phyloP scores from a whole-genome alignment of 2,113 vertebrate species.

The Procavia capensis region DNA sequence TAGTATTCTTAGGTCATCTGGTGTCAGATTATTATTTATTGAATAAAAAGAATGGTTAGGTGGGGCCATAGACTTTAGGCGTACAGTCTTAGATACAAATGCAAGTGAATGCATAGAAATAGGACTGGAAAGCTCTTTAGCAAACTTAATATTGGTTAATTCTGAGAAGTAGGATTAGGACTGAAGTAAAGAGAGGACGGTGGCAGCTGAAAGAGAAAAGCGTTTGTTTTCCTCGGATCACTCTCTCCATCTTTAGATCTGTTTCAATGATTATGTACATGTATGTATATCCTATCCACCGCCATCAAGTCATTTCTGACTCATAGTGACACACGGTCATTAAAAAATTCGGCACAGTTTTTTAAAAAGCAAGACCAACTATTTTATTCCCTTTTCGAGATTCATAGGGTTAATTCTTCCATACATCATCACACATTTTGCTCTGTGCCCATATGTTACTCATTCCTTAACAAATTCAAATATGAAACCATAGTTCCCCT shows the following conservation, averaged over 20 bases:
- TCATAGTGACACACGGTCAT: too few relatives aligned
- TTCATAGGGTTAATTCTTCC: not conserved
- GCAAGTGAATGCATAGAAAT: not conserved
- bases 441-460: not conserved
- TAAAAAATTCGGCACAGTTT: not conserved
- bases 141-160: not conserved
- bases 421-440: not conserved
- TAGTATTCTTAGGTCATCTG: not conserved
- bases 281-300: not conserved
- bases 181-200: not conserved
- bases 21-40: not conserved
- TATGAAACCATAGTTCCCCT: not conserved
- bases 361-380: not conserved
- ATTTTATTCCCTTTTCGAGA: not conserved
- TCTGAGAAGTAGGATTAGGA: not conserved
- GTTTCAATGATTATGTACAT: not conserved
- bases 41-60: not conserved
- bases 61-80: not conserved
- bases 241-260: not conserved
- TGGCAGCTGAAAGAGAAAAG: not conserved
- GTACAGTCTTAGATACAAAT: not conserved
- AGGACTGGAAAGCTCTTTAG: not conserved
- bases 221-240: not conserved
- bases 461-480: not conserved
- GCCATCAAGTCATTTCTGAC: too few relatives aligned